Base-by-base conservation (phyloP, 2,113 vertebrate genomes). In the Canis aureus region DNA sequence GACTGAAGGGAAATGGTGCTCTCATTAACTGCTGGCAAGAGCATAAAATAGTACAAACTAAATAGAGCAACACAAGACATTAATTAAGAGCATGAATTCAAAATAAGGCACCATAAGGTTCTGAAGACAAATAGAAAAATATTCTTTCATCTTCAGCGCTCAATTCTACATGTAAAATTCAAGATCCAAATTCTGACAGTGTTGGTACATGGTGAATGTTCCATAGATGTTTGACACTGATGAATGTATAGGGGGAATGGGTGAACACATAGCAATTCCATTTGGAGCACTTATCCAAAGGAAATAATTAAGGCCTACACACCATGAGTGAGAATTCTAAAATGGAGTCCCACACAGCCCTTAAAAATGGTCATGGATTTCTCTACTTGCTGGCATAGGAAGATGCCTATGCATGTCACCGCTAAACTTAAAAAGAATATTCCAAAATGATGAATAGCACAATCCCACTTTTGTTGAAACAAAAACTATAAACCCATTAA, bases 101-200 rank as follows among this genome's bases (percentile, higher is more conserved):
- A 94, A 95, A 64, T 29, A 83, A 93, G 79, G 62, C 19, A 88
- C 35, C 23, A 51, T 32, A 71, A 80, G 11, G 49, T 86, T 92
- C 84, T 93, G 8, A 91, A 53, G n/a, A 94, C n/a, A 74, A 89
- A 67, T 79, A 79, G n/a, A 66, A 17, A 27, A 81, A 51, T 27
- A 83, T 2, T 55, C 35, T 88, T 35, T n/a, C n/a, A 62, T 76
- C 64, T 60, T 85, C 11, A 89, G 89, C 23, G 87, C 13, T 60
- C 20, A 32, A 53, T 67, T 80, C 32, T 95, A 91, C n/a, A 69
- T 11, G 12, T 38, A 49, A 59, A 96, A 81, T 22, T 85, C 22
- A 80, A 60, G 67, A 92, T 66, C 91, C 35, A 87, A 43, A 94
- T 51, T 95, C 62, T 91, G 32, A 86, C 11, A 93, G 27, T 6